A percentile compares a stretch with the other conserved stretches of the same genome.
Conservation (phyloP, 2,113 vertebrate genomes). For the Protobothrops flavoviridis region DNA sequence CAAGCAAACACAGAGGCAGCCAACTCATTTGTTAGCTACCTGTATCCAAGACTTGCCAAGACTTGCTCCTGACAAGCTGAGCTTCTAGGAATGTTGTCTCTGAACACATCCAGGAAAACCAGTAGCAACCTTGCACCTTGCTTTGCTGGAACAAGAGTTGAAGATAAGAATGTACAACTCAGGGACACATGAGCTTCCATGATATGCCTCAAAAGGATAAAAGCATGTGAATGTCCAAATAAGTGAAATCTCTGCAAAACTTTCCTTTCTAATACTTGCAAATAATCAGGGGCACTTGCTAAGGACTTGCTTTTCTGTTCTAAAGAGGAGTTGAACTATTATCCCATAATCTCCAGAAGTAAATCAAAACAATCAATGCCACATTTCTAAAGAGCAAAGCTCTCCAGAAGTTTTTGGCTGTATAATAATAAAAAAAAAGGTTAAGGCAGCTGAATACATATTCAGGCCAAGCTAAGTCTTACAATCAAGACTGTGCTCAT, state of each 20-base stretch:
- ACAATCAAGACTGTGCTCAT: neutral
- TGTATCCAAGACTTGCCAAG: neutral
- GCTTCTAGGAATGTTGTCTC: constrained; percentile 23
- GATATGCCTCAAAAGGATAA: neutral
- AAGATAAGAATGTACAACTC: neutral
- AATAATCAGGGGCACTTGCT: neutral
- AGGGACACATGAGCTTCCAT: neutral
- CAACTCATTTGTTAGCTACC: constrained; percentile 3
- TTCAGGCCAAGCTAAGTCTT: neutral
- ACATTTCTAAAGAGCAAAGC: neutral
- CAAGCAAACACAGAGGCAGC: neutral
- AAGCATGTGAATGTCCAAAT: neutral
- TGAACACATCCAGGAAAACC: neutral
- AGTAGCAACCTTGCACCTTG: neutral
- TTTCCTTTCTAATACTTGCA: neutral
- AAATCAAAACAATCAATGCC: neutral
- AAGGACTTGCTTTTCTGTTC: neutral
- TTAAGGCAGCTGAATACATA: neutral
- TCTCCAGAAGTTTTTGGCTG: too few species aligned
- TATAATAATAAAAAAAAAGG: neutral
- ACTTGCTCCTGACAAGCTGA: constrained; percentile 18
- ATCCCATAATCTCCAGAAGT: neutral
- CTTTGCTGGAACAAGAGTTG: neutral
- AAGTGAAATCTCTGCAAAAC: neutral
- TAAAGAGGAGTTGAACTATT: neutral